A percentile compares a stretch with the other conserved stretches of the same genome.
Conservation (phyloP, 2,888 invertebrate genomes). For the Perithous albicinctus region DNA sequence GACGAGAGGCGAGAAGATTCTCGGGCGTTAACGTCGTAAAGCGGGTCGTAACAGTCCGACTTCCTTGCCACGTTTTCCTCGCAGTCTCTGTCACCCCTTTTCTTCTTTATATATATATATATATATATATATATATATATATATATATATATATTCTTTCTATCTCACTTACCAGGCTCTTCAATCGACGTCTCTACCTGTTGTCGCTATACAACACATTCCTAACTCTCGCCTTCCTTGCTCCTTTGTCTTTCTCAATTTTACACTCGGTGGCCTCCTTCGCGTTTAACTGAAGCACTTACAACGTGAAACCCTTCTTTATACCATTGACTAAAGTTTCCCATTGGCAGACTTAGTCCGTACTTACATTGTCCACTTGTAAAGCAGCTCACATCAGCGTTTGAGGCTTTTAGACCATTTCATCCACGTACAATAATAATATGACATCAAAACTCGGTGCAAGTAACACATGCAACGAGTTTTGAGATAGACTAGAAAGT, state of each 20-base stretch:
- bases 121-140: background rate
- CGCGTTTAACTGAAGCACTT: background rate
- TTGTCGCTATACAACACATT: conserved; percentile 4
- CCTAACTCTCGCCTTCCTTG: background rate
- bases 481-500: background rate
- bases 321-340: background rate
- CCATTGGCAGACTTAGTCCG: background rate
- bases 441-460: background rate
- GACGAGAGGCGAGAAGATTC: conserved; percentile 49
- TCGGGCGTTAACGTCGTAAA: conserved; percentile 56
- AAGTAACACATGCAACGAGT: background rate
- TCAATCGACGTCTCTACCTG: background rate
- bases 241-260: background rate
- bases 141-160: conserved; percentile 6
- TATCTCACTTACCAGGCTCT: background rate
- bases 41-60: conserved; percentile 36
- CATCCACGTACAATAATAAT: background rate
- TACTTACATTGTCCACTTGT: background rate
- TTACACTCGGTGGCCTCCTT: background rate
- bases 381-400: background rate
- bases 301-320: background rate
- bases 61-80: conserved; percentile 40
- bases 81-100: conserved; percentile 3
- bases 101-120: background rate
- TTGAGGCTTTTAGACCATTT: background rate